Evolutionary conservation across 2,113 vertebrate genomes (phyloP).

Genomic region (Nesogale talazaci): DNA sequence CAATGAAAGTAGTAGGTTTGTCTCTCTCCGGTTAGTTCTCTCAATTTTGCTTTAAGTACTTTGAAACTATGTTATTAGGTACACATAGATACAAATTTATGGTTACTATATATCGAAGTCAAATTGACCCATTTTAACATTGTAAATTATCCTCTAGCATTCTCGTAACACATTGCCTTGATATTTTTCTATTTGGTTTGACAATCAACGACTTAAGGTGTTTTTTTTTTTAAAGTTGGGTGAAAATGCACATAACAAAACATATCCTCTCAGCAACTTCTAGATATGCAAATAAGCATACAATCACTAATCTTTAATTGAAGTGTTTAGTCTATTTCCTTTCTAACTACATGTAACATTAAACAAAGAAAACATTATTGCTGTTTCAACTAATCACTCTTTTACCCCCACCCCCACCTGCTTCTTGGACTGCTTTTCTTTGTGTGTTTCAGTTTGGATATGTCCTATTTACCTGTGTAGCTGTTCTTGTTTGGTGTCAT

Average conservation of each 20-base stretch:
- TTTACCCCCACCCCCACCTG: no score
- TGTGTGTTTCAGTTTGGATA: constrained; percentile 3
- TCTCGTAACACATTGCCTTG: constrained; percentile 21
- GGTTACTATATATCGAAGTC: background rate
- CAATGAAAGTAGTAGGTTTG: background rate
- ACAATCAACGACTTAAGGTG: background rate
- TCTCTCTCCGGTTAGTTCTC: constrained; percentile 5
- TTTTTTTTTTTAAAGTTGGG: background rate
- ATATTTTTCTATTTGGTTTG: constrained; percentile 49
- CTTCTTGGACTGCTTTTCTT: background rate
- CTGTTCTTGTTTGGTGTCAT: no score
- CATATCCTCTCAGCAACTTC: background rate
- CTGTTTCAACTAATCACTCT: no score
- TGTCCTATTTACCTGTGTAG: background rate
- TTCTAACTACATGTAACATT: no score
- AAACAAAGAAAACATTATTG: no score
- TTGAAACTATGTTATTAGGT: background rate
- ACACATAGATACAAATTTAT: background rate
- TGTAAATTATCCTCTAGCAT: constrained; percentile 11
- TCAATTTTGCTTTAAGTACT: constrained; percentile 37
- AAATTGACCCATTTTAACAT: background rate
- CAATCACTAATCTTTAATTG: background rate
- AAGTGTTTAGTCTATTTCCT: background rate
- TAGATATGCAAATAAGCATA: background rate
- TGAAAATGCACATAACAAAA: background rate